These are phyloP conservation scores for Syrmaticus mikado DNA, from an alignment of 2,113 vertebrate genomes.

Conservation along the genomic window DNA sequence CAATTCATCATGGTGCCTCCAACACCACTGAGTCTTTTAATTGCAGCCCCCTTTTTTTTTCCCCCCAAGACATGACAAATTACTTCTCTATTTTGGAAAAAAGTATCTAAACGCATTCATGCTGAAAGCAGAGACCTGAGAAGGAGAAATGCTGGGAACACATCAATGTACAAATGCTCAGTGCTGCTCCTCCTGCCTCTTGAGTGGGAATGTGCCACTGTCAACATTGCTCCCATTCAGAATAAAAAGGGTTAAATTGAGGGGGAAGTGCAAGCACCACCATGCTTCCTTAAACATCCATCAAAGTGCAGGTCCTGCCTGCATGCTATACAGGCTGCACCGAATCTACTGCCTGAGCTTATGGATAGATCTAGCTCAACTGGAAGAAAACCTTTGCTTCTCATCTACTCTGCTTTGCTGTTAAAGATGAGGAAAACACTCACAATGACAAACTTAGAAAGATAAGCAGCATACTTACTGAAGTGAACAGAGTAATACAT, in stretches of 20 bases:
- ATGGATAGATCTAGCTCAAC: not conserved
- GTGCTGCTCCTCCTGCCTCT: not conserved
- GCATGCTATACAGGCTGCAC: not conserved
- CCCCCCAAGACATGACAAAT: not conserved
- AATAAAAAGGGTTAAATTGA: not conserved
- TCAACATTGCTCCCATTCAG: not conserved
- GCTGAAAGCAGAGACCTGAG: not conserved
- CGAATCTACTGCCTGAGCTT: not conserved
- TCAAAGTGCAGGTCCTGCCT: not conserved
- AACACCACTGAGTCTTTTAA: not conserved
- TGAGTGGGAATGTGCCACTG: not conserved
- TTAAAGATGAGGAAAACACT: not conserved
- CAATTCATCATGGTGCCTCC: not conserved
- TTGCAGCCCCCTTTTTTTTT: not conserved
- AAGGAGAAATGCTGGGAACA: not conserved
- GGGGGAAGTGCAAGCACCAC: not conserved
- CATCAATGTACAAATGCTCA: not conserved
- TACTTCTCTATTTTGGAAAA: not conserved
- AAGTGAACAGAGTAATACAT: not conserved
- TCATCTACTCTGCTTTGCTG: not conserved
- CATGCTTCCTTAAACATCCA: not conserved
- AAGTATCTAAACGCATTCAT: not conserved
- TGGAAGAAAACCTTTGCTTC: not conserved
- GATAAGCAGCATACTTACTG: not conserved
- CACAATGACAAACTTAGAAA: not conserved